These are phyloP conservation scores for Hydrochoerus hydrochaeris DNA, from an alignment of 2,113 vertebrate species.

Conservation along the genomic window DNA sequence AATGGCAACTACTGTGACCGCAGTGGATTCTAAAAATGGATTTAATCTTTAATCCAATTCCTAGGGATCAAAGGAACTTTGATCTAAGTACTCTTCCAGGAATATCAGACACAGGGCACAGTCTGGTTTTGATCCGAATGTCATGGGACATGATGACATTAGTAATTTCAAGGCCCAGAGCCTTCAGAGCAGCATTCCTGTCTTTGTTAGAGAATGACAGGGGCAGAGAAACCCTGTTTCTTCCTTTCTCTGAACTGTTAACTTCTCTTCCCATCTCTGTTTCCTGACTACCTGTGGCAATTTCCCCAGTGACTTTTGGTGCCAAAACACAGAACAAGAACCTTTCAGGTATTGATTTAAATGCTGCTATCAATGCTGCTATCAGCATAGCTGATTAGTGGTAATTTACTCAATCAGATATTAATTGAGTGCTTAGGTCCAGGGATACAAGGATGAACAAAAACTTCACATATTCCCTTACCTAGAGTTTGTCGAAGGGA, in stretches of 20 bases:
- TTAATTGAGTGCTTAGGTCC: background rate
- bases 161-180: background rate
- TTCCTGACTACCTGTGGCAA: background rate
- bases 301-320: background rate
- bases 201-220: background rate
- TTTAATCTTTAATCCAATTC: background rate
- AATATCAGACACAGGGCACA: background rate
- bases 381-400: background rate
- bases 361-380: background rate
- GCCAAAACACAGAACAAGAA: background rate
- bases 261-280: background rate
- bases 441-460: background rate
- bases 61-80: background rate
- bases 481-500: background rate
- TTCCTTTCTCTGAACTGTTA: background rate
- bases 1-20: background rate
- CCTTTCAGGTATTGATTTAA: background rate
- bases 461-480: background rate
- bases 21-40: background rate
- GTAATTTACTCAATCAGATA: background rate
- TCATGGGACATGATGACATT: background rate
- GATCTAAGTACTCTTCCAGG: background rate
- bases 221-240: background rate
- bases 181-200: background rate
- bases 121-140: conserved; percentile 10